phyloP scores from a whole-genome alignment of 2,113 vertebrate species.

The Lagopus muta region DNA sequence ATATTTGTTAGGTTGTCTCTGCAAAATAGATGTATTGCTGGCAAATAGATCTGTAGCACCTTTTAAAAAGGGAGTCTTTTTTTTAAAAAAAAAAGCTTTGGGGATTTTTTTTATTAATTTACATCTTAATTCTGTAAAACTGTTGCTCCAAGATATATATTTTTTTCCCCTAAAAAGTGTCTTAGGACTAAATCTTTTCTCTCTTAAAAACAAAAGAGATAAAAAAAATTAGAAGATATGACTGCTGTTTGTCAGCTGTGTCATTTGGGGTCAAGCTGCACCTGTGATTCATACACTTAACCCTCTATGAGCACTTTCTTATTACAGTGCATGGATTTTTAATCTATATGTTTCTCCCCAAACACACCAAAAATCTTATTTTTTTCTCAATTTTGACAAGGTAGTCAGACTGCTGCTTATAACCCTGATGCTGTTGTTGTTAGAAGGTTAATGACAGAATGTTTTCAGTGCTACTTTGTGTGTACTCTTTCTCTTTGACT shows the following conservation, averaged over 20 bases:
- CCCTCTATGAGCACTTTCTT: not conserved
- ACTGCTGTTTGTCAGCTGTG: not conserved
- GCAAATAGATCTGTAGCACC: not conserved
- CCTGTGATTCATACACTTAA: not conserved
- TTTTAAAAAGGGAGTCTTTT: not conserved
- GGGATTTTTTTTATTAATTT: too few relatives aligned
- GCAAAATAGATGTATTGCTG: not conserved
- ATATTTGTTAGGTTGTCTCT: not conserved
- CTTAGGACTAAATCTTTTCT: not conserved
- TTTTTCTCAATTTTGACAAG: not conserved
- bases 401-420: not conserved
- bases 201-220: not conserved
- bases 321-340: not conserved
- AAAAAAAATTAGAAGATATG: not conserved
- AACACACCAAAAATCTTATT: not conserved
- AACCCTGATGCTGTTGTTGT: rapidly evolving
- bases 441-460: not conserved
- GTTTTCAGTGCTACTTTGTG: not conserved
- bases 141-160: not conserved
- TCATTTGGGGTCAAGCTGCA: not conserved
- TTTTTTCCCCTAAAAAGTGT: rapidly evolving
- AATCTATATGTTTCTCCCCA: not conserved
- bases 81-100: not conserved
- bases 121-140: not conserved
- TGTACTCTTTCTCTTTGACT: not conserved